phyloP scores from a whole-genome alignment of 2,888 invertebrate genomes.

The Chrysomela aeneicollis region DNA sequence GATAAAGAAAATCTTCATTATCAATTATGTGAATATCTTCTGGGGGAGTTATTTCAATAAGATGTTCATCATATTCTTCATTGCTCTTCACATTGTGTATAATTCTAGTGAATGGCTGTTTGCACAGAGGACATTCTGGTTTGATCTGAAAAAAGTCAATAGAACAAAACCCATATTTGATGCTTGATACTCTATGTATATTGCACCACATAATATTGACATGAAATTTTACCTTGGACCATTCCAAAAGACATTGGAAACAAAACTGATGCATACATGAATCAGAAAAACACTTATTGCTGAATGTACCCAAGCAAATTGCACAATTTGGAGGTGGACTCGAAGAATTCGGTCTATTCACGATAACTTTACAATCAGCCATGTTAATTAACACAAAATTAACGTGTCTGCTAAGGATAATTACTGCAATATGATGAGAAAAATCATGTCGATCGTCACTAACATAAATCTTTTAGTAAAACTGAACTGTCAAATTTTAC shows the following conservation, averaged over 20 bases:
- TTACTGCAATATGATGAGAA: slow-evolving; percentile 61
- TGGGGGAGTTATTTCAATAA: slow-evolving; percentile 57
- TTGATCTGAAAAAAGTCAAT: slow-evolving; percentile 72
- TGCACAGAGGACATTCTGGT: slow-evolving; percentile 93
- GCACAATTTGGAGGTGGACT: slow-evolving; percentile 87
- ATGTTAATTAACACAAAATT: slow-evolving; percentile 38
- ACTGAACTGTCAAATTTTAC: not conserved
- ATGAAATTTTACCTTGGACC: slow-evolving; percentile 78
- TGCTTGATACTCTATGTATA: not conserved
- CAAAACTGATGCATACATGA: slow-evolving; percentile 95
- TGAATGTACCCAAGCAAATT: slow-evolving; percentile 87
- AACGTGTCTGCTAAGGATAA: slow-evolving; percentile 34
- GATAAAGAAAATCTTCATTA: slow-evolving; percentile 51
- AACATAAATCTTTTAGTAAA: too few relatives aligned
- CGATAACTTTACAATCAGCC: slow-evolving; percentile 49
- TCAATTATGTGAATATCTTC: slow-evolving; percentile 49
- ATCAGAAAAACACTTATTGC: slow-evolving; percentile 90
- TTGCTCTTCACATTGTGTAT: slow-evolving; percentile 91
- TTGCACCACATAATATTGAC: not conserved
- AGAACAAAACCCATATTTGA: not conserved
- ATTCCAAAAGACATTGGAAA: slow-evolving; percentile 89
- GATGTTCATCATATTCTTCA: slow-evolving; percentile 87
- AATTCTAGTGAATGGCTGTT: slow-evolving; percentile 89
- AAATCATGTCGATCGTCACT: not conserved
- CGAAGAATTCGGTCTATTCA: slow-evolving; percentile 47